Evolutionary conservation across 1,140 invertebrate genomes (phyloP), one percentile per base, ranked within the genome.

Genomic region (Scaptodrosophila lebanonensis): DNA sequence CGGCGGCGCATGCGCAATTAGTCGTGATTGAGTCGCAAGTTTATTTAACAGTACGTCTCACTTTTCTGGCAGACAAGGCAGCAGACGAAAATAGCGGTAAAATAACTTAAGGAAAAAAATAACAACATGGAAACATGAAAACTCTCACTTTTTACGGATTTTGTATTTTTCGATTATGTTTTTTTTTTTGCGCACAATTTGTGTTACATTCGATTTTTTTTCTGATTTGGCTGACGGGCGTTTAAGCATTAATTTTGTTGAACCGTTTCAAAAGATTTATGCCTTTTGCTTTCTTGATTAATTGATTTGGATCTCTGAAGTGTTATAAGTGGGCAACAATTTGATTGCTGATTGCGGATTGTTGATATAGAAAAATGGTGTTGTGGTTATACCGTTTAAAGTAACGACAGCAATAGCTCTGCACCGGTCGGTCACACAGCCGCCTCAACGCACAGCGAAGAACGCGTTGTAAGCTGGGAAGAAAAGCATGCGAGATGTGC

Each of bases 11-110:
- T 79, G 73, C 73, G 73, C 75, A 82, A 82, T 83, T 82, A 83
- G 76, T 70, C 75, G 75, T 82, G 75, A 82, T 82, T 82, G 75
- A 83, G 75, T 76, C 75, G 70, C 75, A 82, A 77, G 72, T 76
- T 71, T 76, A 58, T 76, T 75, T 75, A 76, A 27, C 59, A 59
- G 50, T 56, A 25, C 8, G 3, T 25, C 22, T 25, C 8, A 25
- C 3, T 25, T 25, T 25, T n/a, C n/a, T n/a, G n/a, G n/a, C n/a
- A 60, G 61, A 44, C n/a, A 60, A 44, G 52, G 53, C 27, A 64
- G 50, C 33, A 51, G 47, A 48, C 60, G 56, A 62, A 57, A 42
- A 53, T 65, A 65, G 53, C 56, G 57, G 53, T 45, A 53, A 60
- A 65, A 65, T 52, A 47, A 54, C 45, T 38, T 66, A 51, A 63